A percentile compares a stretch with the other conserved stretches of the same genome.
These are phyloP conservation scores for Coracopsis vasa DNA, from an alignment of 2,113 vertebrate genomes.

Conservation along the genomic window DNA sequence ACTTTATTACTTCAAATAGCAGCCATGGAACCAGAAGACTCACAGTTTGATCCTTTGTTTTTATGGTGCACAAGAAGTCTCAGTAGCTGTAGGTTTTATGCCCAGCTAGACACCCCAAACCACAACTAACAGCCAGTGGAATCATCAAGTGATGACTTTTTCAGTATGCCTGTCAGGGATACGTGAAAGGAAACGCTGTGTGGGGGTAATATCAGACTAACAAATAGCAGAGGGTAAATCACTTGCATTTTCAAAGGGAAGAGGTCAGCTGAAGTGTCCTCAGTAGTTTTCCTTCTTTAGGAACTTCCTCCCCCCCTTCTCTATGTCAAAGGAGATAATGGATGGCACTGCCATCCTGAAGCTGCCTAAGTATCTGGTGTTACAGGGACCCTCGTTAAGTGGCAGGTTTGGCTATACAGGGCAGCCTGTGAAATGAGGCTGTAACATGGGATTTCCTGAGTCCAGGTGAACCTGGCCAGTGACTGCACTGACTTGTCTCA, in stretches of 20 bases:
- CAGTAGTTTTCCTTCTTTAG: not conserved
- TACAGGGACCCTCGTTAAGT: accelerated
- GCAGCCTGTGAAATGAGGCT: not conserved
- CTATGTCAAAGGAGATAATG: accelerated
- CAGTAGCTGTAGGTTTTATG: not conserved
- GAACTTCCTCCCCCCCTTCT: not conserved
- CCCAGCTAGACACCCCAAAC: not conserved
- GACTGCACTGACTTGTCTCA: not conserved
- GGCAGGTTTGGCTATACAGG: not conserved
- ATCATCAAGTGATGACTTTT: not conserved
- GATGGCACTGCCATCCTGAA: not conserved
- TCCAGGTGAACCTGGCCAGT: not conserved
- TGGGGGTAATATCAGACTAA: not conserved
- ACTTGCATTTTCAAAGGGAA: not conserved
- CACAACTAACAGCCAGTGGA: not conserved
- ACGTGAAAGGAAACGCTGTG: not conserved
- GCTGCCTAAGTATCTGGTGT: not conserved
- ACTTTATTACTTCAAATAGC: constrained; percentile 7
- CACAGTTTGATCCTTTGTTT: not conserved
- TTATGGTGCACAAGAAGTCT: not conserved
- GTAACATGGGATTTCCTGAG: not conserved
- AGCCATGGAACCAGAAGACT: not conserved
- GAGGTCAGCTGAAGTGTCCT: not conserved
- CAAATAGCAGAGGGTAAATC: not conserved
- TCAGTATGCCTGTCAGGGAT: not conserved